Conservation (phyloP, 2,888 invertebrate genomes). For the Chromoteleia sp. region DNA sequence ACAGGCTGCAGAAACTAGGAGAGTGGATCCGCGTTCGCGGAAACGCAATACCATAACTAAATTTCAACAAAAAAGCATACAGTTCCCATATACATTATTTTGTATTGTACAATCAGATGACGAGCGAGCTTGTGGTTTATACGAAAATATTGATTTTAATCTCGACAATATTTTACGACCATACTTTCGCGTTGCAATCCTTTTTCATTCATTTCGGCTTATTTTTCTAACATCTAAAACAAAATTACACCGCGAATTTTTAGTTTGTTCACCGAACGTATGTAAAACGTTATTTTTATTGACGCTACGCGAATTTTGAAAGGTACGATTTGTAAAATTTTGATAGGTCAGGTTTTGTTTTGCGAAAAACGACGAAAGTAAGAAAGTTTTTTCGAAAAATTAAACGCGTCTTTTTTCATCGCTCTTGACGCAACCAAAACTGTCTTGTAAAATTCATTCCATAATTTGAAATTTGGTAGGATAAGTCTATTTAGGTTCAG, state of each 20-base stretch:
- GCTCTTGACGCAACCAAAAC: not conserved
- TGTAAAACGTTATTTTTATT: no score
- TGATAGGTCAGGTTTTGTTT: not conserved
- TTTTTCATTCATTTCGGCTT: not conserved
- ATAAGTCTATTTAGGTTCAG: no score
- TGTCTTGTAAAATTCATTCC: constrained; percentile 19
- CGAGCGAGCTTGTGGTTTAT: not conserved
- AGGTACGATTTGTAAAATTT: constrained; percentile 17
- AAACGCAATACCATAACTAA: constrained; percentile 12
- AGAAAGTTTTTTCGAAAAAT: constrained; percentile 2
- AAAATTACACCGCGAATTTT: constrained; percentile 7
- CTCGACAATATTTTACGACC: constrained; percentile 9
- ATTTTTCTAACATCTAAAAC: not conserved
- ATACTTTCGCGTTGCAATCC: not conserved
- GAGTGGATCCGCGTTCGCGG: constrained; percentile 4
- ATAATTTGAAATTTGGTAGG: no score
- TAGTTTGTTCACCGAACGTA: no score
- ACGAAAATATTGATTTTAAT: constrained; percentile 1
- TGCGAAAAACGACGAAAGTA: no score
- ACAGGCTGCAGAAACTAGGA: constrained; percentile 1
- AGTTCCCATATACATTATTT: not conserved
- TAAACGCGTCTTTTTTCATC: not conserved
- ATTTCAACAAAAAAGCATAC: not conserved
- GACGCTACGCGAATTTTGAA: not conserved
- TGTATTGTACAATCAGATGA: not conserved